These are phyloP conservation scores for Sebastes nivosus DNA, from an alignment of 2,797 vertebrate genomes.

Conservation along the genomic window DNA sequence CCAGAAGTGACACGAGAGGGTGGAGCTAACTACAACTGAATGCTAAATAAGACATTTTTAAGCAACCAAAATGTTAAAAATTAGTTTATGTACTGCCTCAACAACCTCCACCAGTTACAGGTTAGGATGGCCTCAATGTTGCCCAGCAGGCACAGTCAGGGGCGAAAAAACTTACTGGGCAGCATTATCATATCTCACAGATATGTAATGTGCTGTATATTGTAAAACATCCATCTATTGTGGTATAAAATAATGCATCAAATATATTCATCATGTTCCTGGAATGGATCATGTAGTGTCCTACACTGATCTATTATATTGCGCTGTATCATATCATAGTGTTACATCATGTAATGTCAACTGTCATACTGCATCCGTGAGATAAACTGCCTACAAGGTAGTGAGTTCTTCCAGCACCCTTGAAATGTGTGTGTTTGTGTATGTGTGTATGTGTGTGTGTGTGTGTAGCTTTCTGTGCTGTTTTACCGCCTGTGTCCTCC, in stretches of 20 bases:
- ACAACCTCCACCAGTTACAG: neutral
- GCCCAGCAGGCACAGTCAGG: neutral
- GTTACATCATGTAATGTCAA: slow-evolving; percentile 24
- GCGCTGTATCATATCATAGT: neutral
- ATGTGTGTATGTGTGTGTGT: neutral
- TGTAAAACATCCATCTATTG: neutral
- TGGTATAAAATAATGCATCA: neutral
- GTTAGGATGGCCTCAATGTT: neutral
- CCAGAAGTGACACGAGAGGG: too few relatives aligned
- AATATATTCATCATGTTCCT: neutral
- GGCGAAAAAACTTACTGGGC: neutral
- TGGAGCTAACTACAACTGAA: too few relatives aligned
- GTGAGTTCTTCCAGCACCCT: slow-evolving; percentile 19
- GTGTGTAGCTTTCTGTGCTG: neutral
- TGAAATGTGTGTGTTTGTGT: slow-evolving; percentile 10
- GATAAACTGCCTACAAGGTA: slow-evolving; percentile 26
- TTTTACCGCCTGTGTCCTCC: slow-evolving; percentile 25
- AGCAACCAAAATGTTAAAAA: neutral
- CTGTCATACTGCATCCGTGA: slow-evolving; percentile 13
- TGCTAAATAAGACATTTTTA: too few relatives aligned
- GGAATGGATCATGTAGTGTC: neutral
- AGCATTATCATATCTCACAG: neutral
- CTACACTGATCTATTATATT: neutral
- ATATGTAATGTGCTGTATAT: neutral
- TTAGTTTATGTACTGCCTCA: neutral